A percentile compares a stretch with the other conserved stretches of the same genome.
phyloP scores from a whole-genome alignment of 2,888 invertebrate species.

The Fragum fragum region DNA sequence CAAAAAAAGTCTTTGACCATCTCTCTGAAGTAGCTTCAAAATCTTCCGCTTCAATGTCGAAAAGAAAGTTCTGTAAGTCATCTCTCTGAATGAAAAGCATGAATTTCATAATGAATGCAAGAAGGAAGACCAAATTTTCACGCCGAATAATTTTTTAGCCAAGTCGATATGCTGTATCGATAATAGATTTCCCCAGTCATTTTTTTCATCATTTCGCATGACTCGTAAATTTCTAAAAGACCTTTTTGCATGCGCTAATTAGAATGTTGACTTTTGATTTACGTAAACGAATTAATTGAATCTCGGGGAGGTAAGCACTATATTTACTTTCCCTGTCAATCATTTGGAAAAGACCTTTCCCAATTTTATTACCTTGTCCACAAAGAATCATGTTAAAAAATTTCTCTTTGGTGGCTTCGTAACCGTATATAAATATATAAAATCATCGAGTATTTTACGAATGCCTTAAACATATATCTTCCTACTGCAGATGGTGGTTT shows the following conservation, averaged over 20 bases:
- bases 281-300: slow-evolving; percentile 48
- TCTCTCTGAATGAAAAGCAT: not conserved
- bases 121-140: slow-evolving; percentile 28
- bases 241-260: slow-evolving; percentile 53
- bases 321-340: slow-evolving; percentile 27
- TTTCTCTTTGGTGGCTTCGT: slow-evolving; percentile 31
- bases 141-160: slow-evolving; percentile 35
- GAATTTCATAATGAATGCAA: slow-evolving; percentile 36
- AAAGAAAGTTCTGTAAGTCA: not conserved
- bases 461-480: slow-evolving; percentile 46
- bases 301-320: slow-evolving; percentile 44
- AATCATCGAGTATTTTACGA: slow-evolving; percentile 52
- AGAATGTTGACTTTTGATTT: slow-evolving; percentile 58
- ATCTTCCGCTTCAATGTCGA: slow-evolving; percentile 25
- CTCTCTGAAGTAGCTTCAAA: not conserved
- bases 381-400: slow-evolving; percentile 39
- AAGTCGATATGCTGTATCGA: slow-evolving; percentile 47
- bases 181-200: slow-evolving; percentile 53
- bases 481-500: slow-evolving; percentile 65
- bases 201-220: slow-evolving; percentile 47
- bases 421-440: slow-evolving; percentile 45
- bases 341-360: slow-evolving; percentile 35
- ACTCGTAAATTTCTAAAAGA: slow-evolving; percentile 48
- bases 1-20: slow-evolving; percentile 29
- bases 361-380: slow-evolving; percentile 57